Percentiles rank a stretch among this genome's conserved stretches.
phyloP scores from a whole-genome alignment of 1,140 invertebrate species.

The Vanessa atalanta region DNA sequence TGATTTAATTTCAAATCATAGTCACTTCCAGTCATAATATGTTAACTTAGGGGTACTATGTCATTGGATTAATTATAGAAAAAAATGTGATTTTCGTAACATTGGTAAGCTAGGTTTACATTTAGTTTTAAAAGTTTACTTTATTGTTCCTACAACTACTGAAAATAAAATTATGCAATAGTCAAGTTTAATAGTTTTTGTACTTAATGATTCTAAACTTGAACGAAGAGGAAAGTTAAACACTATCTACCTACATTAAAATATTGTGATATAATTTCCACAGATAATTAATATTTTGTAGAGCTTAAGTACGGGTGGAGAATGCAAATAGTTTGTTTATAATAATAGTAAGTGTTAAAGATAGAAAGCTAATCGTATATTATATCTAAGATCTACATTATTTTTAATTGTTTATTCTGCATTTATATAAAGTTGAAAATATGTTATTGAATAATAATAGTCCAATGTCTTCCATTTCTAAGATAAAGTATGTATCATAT shows the following conservation, averaged over 20 bases:
- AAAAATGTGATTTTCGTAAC: constrained; percentile 69
- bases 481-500: constrained; percentile 8
- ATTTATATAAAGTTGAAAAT: constrained; percentile 36
- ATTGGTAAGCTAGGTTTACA: constrained; percentile 54
- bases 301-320: constrained; percentile 62
- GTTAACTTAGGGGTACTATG: constrained; percentile 73
- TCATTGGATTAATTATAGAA: constrained; percentile 54
- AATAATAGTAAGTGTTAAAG: constrained; percentile 35
- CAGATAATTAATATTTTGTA: constrained; percentile 57
- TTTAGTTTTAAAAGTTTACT: constrained; percentile 54
- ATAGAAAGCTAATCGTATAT: constrained; percentile 35
- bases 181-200: constrained; percentile 61
- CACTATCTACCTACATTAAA: constrained; percentile 55
- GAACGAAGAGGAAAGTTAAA: constrained; percentile 43
- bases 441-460: constrained; percentile 36
- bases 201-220: constrained; percentile 66
- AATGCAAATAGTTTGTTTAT: constrained; percentile 43
- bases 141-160: constrained; percentile 70
- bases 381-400: constrained; percentile 37
- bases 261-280: constrained; percentile 73
- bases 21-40: constrained; percentile 80
- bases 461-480: constrained; percentile 71
- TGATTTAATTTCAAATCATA: constrained; percentile 74
- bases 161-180: constrained; percentile 60
- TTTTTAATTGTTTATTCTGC: constrained; percentile 32